Conservation (phyloP, 2,888 invertebrate species). For the Morpho achilles region DNA sequence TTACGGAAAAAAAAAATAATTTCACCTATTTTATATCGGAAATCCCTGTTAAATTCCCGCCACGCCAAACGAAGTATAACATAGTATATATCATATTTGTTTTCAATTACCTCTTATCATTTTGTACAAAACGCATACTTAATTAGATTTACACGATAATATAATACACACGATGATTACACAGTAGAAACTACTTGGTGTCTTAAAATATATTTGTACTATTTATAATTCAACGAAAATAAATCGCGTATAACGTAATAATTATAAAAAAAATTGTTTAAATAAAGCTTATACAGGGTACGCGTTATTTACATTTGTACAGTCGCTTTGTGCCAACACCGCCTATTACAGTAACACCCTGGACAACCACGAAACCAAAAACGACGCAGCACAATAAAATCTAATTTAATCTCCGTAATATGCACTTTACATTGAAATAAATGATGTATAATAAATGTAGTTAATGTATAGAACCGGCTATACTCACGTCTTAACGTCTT, state of each 20-base stretch:
- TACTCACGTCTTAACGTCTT: no score
- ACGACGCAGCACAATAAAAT: not conserved
- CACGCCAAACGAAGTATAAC: no score
- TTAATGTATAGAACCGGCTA: no score
- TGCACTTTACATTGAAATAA: no score
- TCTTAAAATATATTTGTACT: conserved; percentile 74
- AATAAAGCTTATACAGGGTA: conserved; percentile 41
- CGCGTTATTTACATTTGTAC: conserved; percentile 59
- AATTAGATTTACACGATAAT: conserved; percentile 44
- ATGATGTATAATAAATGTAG: no score
- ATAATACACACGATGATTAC: conserved; percentile 48
- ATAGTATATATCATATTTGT: conserved; percentile 43
- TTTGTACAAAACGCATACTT: conserved; percentile 69
- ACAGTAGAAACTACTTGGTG: conserved; percentile 11
- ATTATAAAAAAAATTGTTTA: conserved; percentile 45
- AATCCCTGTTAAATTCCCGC: no score
- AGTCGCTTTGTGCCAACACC: conserved; percentile 32
- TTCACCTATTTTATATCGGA: no score
- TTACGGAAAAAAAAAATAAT: no score
- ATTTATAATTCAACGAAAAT: conserved; percentile 60
- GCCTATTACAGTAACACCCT: conserved; percentile 3
- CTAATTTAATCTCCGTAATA: not conserved
- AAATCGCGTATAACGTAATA: conserved; percentile 34
- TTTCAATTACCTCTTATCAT: conserved; percentile 35
- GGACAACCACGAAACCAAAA: conserved; percentile 3